phyloP scores from a whole-genome alignment of 2,888 invertebrate genomes.

The Scrobipalpa costella region DNA sequence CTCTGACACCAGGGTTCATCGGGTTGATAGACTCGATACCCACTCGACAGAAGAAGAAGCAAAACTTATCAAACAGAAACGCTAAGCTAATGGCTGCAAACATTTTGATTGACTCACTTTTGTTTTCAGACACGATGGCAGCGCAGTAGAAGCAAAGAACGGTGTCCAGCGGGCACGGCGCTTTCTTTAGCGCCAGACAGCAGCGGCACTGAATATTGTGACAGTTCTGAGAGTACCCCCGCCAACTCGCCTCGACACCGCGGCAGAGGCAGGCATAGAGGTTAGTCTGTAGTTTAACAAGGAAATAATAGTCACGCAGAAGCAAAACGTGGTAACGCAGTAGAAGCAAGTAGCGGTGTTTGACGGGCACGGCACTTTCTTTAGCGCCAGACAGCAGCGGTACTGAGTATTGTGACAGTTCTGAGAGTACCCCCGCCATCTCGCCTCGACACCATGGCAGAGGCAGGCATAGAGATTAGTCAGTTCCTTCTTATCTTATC shows the following conservation, averaged over 20 bases:
- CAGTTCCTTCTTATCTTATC: no score
- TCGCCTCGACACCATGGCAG: constrained; percentile 80
- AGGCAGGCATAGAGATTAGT: constrained; percentile 9
- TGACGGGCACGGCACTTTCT: constrained; percentile 69
- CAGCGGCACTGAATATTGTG: constrained; percentile 89
- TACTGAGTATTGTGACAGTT: constrained; percentile 91
- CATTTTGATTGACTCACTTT: not conserved
- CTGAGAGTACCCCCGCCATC: constrained; percentile 90
- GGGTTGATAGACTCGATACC: no score
- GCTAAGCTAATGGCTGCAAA: no score
- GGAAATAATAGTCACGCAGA: no score
- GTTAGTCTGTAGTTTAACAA: not conserved
- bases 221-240: constrained; percentile 90
- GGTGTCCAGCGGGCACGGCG: constrained; percentile 76
- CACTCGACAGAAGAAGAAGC: no score
- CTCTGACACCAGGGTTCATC: no score
- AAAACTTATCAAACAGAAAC: no score
- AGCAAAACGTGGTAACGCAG: no score
- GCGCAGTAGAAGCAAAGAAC: constrained; percentile 86
- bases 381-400: constrained; percentile 83
- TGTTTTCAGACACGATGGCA: constrained; percentile 86
- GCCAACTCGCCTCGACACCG: constrained; percentile 86
- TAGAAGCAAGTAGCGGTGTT: constrained; percentile 43
- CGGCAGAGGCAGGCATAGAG: constrained; percentile 36
- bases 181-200: constrained; percentile 80